Base-by-base conservation (phyloP, 2,888 invertebrate genomes). In the Microctonus aethiopoides region DNA sequence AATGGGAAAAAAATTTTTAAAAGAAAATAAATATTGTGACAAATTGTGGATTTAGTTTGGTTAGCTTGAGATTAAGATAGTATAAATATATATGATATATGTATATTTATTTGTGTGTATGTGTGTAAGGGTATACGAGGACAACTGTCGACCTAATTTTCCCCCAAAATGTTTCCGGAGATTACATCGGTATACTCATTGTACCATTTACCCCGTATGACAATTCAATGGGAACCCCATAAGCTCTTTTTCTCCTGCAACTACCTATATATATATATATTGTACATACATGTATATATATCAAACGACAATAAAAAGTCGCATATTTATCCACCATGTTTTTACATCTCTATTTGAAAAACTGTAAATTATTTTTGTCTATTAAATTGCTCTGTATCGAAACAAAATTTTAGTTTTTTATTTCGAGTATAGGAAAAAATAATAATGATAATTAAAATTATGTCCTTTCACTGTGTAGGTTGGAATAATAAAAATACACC, bases 81-180 rank as follows among this genome's bases (percentile, higher is more conserved):
- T 56, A 66, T 46, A 72, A 65, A 46, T 32, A 13, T 36, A 63
- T 20, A 39, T 36, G 13, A 6, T 7, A 39, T 52, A 57, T 71
- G 22, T 54, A 56, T 72, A 51, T 52, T 54, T 59, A 65, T 60
- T 68, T 68, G 39, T 60, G 22, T 39, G 20, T 51, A 67, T 59
- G 41, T 13, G 22, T 52, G n/a, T 13, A n/a, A 5, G 16, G 5
- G n/a, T n/a, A 41, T n/a, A 29, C n/a, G 46, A 46, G 51, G 75
- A 78, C 84, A 84, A 85, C 84, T 82, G 85, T 82, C 82, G 83
- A 80, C 81, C 85, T 85, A 85, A 86, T 86, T 86, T 84, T 80
- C 83, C 86, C 86, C 85, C 82, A 84, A 85, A 86, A n/a, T 82
- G 74, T 86, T 85, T 83, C 80, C 83, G 81, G 83, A 86, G 86